Evolutionary conservation across 2,888 invertebrate genomes (phyloP).

Genomic region (Platycnemis pennipes): DNA sequence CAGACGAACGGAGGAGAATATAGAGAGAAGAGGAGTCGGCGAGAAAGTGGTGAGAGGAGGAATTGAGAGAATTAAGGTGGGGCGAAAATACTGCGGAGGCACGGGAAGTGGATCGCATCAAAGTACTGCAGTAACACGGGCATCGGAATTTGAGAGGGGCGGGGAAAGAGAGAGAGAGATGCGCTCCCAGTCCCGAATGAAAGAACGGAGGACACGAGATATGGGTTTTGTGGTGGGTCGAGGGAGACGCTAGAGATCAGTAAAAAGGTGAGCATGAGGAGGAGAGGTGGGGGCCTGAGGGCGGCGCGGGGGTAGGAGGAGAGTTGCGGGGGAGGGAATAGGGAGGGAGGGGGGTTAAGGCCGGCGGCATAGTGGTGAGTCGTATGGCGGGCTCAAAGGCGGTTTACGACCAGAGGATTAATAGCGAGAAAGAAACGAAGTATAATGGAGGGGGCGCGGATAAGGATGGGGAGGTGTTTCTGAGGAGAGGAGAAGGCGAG

Average conservation of each 20-base stretch:
- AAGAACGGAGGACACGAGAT: background rate
- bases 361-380: background rate
- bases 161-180: no score
- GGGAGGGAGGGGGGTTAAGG: background rate
- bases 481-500: no score
- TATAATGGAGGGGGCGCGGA: conserved; percentile 42
- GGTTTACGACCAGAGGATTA: conserved; percentile 53
- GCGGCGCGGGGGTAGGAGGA: background rate
- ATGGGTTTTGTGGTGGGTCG: background rate
- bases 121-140: background rate
- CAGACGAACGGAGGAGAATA: background rate
- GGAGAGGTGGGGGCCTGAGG: background rate
- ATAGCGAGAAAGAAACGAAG: conserved; percentile 66
- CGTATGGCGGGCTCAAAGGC: conserved; percentile 30
- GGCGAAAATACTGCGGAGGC: background rate
- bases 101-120: background rate
- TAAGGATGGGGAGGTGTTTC: background rate
- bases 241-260: background rate
- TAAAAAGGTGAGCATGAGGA: background rate
- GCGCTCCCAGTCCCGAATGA: background rate
- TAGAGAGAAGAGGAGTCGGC: background rate
- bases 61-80: background rate
- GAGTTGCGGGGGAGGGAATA: conserved; percentile 43
- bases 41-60: no score
- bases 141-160: background rate